Evolutionary conservation across 2,888 invertebrate species (phyloP).

Genomic region (Molorchus minor): DNA sequence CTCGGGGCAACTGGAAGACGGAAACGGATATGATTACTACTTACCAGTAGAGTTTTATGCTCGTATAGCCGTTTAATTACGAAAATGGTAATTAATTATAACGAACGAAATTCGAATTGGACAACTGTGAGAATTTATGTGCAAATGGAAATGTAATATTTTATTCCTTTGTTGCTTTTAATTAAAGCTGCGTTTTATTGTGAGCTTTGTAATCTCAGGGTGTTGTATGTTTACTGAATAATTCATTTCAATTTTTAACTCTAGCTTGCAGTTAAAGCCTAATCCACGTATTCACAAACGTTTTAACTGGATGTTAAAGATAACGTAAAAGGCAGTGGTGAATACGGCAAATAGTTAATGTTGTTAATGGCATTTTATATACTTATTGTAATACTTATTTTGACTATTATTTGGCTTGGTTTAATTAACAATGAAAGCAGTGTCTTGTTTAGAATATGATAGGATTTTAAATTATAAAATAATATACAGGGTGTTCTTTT

Average conservation of each 20-base stretch:
- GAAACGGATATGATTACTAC: not conserved
- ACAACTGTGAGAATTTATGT: not conserved
- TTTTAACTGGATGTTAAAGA: too few species aligned
- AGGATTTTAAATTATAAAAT: too few species aligned
- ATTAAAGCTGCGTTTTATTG: not conserved
- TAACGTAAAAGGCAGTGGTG: too few species aligned
- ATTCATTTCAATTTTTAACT: not conserved
- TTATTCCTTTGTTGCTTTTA: not conserved
- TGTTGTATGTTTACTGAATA: not conserved
- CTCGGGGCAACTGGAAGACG: not conserved
- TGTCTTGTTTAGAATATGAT: too few species aligned
- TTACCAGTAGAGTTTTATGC: constrained; percentile 4
- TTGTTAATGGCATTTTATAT: too few species aligned
- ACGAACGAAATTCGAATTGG: constrained; percentile 1
- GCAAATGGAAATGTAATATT: not conserved
- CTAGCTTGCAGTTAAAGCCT: too few species aligned
- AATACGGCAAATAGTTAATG: too few species aligned
- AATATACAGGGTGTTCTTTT: too few species aligned
- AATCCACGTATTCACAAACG: too few species aligned
- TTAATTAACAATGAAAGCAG: too few species aligned
- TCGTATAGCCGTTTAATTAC: constrained; percentile 20
- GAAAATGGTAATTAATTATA: constrained; percentile 15
- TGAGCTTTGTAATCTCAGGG: not conserved
- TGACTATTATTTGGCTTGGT: too few species aligned
- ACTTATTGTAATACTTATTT: too few species aligned